Conservation (phyloP, 2,113 vertebrate genomes). For the Azemiops feae region DNA sequence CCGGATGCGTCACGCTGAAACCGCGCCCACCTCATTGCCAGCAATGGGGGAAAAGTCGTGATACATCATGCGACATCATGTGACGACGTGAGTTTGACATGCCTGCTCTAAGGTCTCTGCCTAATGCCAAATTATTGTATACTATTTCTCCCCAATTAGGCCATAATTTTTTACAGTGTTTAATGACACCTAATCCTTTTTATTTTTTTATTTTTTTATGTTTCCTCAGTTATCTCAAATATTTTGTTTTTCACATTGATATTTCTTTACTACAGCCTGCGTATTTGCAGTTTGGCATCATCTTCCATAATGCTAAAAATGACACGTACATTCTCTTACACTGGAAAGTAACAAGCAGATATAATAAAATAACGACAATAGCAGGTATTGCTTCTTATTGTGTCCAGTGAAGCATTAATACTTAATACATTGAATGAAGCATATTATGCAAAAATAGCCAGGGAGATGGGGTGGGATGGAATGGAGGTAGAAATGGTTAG, state of each 20-base stretch:
- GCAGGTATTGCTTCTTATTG: background rate
- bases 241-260: background rate
- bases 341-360: background rate
- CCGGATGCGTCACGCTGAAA: no score
- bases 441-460: background rate
- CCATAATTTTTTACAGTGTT: background rate
- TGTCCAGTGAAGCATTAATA: background rate
- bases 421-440: background rate
- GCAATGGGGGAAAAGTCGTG: no score
- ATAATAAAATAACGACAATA: background rate
- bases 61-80: no score
- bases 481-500: background rate
- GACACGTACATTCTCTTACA: background rate
- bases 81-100: no score
- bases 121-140: background rate
- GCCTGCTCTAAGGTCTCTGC: background rate
- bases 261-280: background rate
- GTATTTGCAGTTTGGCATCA: background rate
- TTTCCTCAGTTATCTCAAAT: background rate
- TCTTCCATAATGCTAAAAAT: background rate
- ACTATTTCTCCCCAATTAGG: background rate
- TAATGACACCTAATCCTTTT: background rate
- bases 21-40: no score
- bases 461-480: background rate
- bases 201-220: background rate